Conservation (phyloP, 2,888 invertebrate genomes). For the Camponotus fellah region DNA sequence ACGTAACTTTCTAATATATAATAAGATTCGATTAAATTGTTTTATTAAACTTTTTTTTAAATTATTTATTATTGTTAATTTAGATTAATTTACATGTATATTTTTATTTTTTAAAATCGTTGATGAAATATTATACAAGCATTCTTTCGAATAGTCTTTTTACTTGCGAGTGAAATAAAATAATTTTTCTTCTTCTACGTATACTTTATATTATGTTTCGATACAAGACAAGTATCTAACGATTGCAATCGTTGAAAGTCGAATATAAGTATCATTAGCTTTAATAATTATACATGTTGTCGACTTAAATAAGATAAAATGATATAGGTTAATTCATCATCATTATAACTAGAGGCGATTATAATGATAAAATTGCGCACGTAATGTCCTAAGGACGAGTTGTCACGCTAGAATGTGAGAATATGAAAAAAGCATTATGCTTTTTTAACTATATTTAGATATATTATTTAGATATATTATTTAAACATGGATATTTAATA, state of each 20-base stretch:
- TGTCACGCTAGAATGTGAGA: slow-evolving; percentile 32
- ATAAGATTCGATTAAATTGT: too few species aligned
- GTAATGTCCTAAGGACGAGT: slow-evolving; percentile 27
- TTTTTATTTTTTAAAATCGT: background rate
- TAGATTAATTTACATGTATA: background rate
- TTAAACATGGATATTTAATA: background rate
- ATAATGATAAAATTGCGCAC: slow-evolving; percentile 31
- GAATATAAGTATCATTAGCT: slow-evolving; percentile 1
- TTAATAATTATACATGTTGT: slow-evolving; percentile 22
- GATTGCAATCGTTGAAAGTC: background rate
- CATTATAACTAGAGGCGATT: slow-evolving; percentile 21
- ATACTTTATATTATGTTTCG: slow-evolving; percentile 1
- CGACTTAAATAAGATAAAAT: slow-evolving; percentile 30
- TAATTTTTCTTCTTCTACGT: background rate
- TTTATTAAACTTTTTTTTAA: background rate
- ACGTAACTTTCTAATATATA: background rate
- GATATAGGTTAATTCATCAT: slow-evolving; percentile 49
- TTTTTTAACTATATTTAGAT: background rate
- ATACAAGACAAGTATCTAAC: background rate
- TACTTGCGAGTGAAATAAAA: background rate
- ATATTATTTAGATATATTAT: background rate
- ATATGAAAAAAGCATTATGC: slow-evolving; percentile 5
- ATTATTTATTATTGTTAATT: background rate
- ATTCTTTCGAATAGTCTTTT: background rate
- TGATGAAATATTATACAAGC: background rate